Base-by-base conservation (phyloP, 2,113 vertebrate species). In the Campylorhamphus procurvoides region DNA sequence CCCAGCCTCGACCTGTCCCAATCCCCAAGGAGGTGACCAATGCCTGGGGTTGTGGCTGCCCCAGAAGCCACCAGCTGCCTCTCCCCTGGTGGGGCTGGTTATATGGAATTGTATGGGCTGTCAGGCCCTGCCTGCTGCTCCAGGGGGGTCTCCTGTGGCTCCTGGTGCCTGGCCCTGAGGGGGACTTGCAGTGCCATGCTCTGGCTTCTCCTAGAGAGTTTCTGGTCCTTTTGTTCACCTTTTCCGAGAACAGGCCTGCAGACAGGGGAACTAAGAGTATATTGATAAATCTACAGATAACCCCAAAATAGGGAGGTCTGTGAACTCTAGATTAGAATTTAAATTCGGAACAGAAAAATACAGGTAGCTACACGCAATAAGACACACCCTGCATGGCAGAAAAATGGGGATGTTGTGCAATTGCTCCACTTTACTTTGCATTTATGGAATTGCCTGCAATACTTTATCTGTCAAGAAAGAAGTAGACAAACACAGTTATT, bases 31-130 rank as follows among this genome's bases (percentile, higher is more conserved):
- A 72, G n/a, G 14, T 58, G 67, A n/a, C 39, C 25, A 74, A 22
- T 18, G 44, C 16, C 37, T 42, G n/a, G 17, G 15, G 13, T 2
- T 74, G 39, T 39, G 22, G 12, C 10, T 89, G 76, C 3, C 15
- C 10, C 27, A 15, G 66, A 75, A 23, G 10, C 22, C 52, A 56
- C 3, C 4, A 2, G 19, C 33, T 86, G 12, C 10, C 18, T 2
- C 3, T 7, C 7, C 29, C 24, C n/a, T 37, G 33, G 14, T 11
- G 7, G 13, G n/a, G 25, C 10, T 1, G 7, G 6, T 14, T 10
- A 35, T 20, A 62, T 2, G 6, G 33, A 58, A 58, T 35, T 33
- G n/a, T 62, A 64, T 15, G 8, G 17, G 49, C 67, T 78, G 20
- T 27, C 27, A 49, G 62, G 27, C 9, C 24, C 17, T 63, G 16